These are phyloP conservation scores for Catostylus mosaicus DNA, from an alignment of 30 jellyfish, hydroid and myxozoan genomes.

Conservation along the genomic window DNA sequence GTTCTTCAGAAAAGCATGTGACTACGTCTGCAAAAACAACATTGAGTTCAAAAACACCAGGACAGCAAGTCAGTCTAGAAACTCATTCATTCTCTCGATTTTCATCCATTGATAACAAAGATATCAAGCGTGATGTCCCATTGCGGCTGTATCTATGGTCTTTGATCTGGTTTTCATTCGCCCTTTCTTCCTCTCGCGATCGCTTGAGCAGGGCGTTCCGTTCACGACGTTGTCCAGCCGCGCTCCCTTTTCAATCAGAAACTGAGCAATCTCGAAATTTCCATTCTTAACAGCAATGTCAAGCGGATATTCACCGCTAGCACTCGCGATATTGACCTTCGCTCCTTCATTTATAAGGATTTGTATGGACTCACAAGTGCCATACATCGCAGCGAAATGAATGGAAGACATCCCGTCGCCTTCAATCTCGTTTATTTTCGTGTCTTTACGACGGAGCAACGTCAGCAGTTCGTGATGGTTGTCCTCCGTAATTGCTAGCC, in stretches of 20 bases:
- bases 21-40: no score
- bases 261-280: conserved; percentile 86
- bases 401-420: conserved; percentile 82
- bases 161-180: conserved; percentile 21
- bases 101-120: background rate
- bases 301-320: conserved; percentile 70
- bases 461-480: conserved; percentile 64
- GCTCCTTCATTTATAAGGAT: conserved; percentile 72
- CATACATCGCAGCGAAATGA: conserved; percentile 86
- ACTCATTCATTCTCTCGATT: background rate
- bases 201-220: conserved; percentile 60
- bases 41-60: no score
- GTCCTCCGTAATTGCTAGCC: conserved; percentile 71
- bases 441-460: conserved; percentile 67
- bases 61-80: no score
- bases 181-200: background rate
- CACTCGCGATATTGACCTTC: conserved; percentile 58
- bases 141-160: conserved; percentile 18
- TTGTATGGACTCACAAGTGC: conserved; percentile 60
- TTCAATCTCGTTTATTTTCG: conserved; percentile 64
- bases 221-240: conserved; percentile 63
- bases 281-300: conserved; percentile 87
- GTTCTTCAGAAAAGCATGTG: no score
- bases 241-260: conserved; percentile 84
- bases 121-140: background rate